Conservation (phyloP, 2,113 vertebrate species). For the Ciconia boyciana region DNA sequence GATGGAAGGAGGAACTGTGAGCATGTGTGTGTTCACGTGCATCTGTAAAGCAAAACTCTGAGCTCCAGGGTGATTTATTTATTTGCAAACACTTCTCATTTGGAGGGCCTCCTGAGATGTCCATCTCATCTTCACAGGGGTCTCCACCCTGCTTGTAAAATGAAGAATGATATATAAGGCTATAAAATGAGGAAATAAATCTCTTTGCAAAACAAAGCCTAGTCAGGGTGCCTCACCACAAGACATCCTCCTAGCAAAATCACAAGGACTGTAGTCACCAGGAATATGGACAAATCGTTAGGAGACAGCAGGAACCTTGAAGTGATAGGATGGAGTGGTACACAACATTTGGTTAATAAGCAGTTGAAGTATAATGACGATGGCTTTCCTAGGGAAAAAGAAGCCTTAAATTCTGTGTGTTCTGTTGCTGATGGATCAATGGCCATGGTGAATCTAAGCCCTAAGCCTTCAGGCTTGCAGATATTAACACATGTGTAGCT, state of each 20-base stretch:
- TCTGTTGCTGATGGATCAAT: background rate
- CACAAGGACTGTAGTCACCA: background rate
- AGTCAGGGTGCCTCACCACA: background rate
- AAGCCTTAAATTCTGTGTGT: background rate
- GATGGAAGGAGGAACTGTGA: background rate
- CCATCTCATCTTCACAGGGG: background rate
- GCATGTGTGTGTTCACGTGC: background rate
- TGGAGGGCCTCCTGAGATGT: background rate
- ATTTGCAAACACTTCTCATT: background rate
- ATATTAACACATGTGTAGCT: background rate
- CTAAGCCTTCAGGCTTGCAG: background rate
- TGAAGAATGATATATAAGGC: background rate
- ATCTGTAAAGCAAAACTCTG: background rate
- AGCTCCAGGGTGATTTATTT: background rate
- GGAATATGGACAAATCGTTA: background rate
- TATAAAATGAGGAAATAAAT: constrained; percentile 29
- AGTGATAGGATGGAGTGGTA: background rate
- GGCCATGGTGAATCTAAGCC: background rate
- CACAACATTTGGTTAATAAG: background rate
- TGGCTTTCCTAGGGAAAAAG: background rate
- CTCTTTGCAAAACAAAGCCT: background rate
- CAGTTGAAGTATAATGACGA: background rate
- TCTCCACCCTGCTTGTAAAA: background rate
- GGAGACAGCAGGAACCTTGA: background rate
- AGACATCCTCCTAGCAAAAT: background rate